Evolutionary conservation across 2,888 invertebrate genomes (phyloP).

Genomic region (Lutraria lutraria): DNA sequence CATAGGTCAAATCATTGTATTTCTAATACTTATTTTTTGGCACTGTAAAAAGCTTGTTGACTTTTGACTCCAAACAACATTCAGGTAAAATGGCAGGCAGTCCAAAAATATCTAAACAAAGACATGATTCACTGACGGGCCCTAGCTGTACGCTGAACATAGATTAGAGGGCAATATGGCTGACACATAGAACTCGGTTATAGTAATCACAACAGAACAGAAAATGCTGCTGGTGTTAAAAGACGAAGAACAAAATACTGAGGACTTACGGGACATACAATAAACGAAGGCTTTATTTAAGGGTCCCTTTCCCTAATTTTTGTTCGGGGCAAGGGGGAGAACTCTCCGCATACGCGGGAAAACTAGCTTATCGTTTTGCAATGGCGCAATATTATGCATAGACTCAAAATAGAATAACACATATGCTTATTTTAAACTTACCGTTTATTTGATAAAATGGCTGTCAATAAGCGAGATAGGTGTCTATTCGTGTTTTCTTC

Average conservation of each 20-base stretch:
- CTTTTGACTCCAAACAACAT: too few relatives aligned
- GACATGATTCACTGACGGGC: neutral
- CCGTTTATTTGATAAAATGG: neutral
- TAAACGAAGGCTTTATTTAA: neutral
- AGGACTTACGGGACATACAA: neutral
- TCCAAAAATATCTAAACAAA: too few relatives aligned
- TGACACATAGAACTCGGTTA: neutral
- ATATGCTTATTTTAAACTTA: neutral
- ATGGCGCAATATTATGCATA: neutral
- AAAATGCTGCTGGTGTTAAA: neutral
- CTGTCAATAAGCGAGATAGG: neutral
- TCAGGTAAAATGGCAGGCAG: too few relatives aligned
- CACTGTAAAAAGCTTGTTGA: too few relatives aligned
- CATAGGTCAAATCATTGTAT: too few relatives aligned
- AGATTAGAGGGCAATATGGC: too few relatives aligned
- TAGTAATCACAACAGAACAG: neutral
- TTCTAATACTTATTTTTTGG: too few relatives aligned
- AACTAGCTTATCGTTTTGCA: neutral
- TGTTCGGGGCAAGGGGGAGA: slow-evolving; percentile 2
- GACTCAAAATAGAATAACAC: neutral
- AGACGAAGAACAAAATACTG: neutral
- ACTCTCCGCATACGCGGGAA: slow-evolving; percentile 28
- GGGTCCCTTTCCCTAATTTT: neutral
- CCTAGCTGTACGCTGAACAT: too few relatives aligned
- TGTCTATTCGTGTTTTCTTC: neutral